Conservation (phyloP, 2,113 vertebrate species). For the Crotophaga sulcirostris region DNA sequence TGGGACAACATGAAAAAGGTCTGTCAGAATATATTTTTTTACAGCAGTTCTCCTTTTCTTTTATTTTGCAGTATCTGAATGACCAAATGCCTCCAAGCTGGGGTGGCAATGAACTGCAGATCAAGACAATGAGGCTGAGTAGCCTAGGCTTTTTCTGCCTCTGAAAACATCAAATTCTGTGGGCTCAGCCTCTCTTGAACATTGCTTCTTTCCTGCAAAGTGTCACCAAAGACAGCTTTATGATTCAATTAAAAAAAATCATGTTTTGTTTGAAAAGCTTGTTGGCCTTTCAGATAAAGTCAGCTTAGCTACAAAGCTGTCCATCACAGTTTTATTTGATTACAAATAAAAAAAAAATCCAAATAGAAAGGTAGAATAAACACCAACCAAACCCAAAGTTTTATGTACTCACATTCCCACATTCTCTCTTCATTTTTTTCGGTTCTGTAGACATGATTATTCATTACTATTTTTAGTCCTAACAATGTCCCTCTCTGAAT, state of each 20-base stretch:
- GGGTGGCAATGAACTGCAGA: neutral
- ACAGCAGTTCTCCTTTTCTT: neutral
- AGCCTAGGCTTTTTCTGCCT: neutral
- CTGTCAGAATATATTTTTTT: neutral
- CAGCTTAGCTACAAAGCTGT: neutral
- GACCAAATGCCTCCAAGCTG: neutral
- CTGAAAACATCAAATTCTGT: neutral
- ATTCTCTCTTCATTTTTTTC: neutral
- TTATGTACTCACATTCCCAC: neutral
- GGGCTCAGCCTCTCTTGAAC: neutral
- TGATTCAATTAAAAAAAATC: neutral
- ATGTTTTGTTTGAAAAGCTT: neutral
- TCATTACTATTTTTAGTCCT: conserved; percentile 26
- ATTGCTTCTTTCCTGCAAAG: neutral
- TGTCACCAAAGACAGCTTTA: neutral
- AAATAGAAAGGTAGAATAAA: neutral
- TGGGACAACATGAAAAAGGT: neutral
- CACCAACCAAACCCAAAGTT: neutral
- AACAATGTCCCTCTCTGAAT: neutral
- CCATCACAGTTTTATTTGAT: neutral
- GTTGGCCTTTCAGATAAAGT: neutral
- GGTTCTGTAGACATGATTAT: neutral
- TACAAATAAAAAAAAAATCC: neutral
- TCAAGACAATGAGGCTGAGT: neutral
- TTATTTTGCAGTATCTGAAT: neutral